Conservation (phyloP, 1,140 invertebrate genomes). For the Pseudachorutes palmiensis region DNA sequence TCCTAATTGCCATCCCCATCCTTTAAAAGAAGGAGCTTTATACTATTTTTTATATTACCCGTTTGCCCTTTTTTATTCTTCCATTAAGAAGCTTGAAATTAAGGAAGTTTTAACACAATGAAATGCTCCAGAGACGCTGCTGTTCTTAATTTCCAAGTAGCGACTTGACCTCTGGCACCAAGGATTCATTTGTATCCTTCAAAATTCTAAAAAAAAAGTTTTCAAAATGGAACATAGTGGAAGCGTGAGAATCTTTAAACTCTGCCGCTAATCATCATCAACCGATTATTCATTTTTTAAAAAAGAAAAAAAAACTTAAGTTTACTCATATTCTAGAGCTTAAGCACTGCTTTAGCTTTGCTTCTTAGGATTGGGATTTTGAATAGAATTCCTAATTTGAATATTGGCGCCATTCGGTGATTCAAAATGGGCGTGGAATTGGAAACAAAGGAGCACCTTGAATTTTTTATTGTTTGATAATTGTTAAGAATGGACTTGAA, state of each 20-base stretch:
- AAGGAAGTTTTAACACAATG: constrained; percentile 22
- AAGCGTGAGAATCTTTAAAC: constrained; percentile 36
- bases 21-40: no score
- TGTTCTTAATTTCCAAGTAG: constrained; percentile 32
- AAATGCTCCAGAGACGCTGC: constrained; percentile 18
- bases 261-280: no score
- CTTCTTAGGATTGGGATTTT: no score
- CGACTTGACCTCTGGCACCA: constrained; percentile 39
- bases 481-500: background rate
- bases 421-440: background rate
- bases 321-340: no score
- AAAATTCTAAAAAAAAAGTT: no score
- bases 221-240: constrained; percentile 30
- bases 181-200: constrained; percentile 37
- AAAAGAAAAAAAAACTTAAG: no score
- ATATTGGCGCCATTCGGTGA: background rate
- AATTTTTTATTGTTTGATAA: background rate
- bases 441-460: background rate
- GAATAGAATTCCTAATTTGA: no score
- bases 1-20: constrained; percentile 34
- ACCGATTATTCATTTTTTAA: no score
- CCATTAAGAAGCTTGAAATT: constrained; percentile 39
- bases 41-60: background rate
- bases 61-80: constrained; percentile 11
- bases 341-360: no score